Evolutionary conservation across 2,888 invertebrate genomes (phyloP).

Genomic region (Anthoptus insignis): DNA sequence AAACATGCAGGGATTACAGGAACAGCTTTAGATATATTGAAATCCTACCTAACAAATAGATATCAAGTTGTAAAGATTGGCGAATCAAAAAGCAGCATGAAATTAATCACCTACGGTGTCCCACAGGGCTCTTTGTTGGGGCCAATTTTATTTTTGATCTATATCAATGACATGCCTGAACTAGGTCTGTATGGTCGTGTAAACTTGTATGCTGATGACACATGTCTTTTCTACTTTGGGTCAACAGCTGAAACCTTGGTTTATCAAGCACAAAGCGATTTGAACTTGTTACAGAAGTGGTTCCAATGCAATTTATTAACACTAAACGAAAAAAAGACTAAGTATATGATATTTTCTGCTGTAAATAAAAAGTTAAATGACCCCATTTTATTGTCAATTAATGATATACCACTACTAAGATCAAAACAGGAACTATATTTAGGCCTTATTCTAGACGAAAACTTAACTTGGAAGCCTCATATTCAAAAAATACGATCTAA

Average conservation of each 20-base stretch:
- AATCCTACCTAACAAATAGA: too few relatives aligned
- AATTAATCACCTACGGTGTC: too few relatives aligned
- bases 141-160: too few relatives aligned
- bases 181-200: background rate
- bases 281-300: background rate
- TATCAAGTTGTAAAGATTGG: too few relatives aligned
- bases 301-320: conserved; percentile 14
- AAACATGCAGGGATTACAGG: too few relatives aligned
- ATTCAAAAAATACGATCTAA: background rate
- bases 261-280: conserved; percentile 6
- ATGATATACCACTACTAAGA: background rate
- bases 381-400: background rate
- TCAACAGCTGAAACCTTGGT: too few relatives aligned
- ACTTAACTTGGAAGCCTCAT: conserved; percentile 4
- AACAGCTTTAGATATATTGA: too few relatives aligned
- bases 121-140: too few relatives aligned
- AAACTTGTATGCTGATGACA: conserved; percentile 15
- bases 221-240: conserved; percentile 17
- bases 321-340: background rate
- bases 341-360: background rate
- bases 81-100: too few relatives aligned
- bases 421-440: conserved; percentile 9
- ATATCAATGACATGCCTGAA: background rate
- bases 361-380: conserved; percentile 7
- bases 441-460: conserved; percentile 1